Base-by-base conservation (phyloP, 1,140 invertebrate genomes). In the Lepidurus apus region DNA sequence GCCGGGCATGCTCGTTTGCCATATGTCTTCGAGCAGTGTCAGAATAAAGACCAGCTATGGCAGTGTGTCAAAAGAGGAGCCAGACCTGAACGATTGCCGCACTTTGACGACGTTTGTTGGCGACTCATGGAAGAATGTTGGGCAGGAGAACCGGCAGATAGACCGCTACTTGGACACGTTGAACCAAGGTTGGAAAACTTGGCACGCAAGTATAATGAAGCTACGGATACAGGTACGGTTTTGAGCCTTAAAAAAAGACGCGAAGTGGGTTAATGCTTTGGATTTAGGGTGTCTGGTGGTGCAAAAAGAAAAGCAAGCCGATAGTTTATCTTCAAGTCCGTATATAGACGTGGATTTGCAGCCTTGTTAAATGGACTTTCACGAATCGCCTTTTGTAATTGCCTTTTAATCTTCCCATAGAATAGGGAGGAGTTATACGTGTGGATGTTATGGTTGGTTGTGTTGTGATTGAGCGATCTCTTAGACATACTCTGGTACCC, bases 11-110 rank as follows among this genome's bases (percentile, higher is more conserved):
- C 94, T 0, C 89, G 88, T 82, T 86, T 96, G 53, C 94, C 95
- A 5, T 88, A 89, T 75, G 89, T 91, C 3, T 96, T 95, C 86
- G 93, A 96, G 82, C 90, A 92, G 80, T 96, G 94, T 85, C 90
- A 91, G 81, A 95, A 93, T 81, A 96, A 96, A 83, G 94, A 96
- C 84, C 92, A 95, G 82, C 85, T 96, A 0, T 96, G 94, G 93
- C 92, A 86, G 74, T 92, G 89, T 84, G 94, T 96, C 0, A 91
- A 90, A 83, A 90, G 90, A 91, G 89, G 89, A 76, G 82, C 87
- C 21, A 86, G 95, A 47, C 95, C 94, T 17, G 94, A 96, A 85
- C 88, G 90, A 77, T 84, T 95, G 8, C 83, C 89, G 1, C 85
- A 89, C 73, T 95, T 95, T 86, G 89, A 92, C 76, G 89, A 92